Percentiles rank a stretch among this genome's conserved stretches.
phyloP scores from a whole-genome alignment of 2,797 vertebrate species.

The Natrix natrix region DNA sequence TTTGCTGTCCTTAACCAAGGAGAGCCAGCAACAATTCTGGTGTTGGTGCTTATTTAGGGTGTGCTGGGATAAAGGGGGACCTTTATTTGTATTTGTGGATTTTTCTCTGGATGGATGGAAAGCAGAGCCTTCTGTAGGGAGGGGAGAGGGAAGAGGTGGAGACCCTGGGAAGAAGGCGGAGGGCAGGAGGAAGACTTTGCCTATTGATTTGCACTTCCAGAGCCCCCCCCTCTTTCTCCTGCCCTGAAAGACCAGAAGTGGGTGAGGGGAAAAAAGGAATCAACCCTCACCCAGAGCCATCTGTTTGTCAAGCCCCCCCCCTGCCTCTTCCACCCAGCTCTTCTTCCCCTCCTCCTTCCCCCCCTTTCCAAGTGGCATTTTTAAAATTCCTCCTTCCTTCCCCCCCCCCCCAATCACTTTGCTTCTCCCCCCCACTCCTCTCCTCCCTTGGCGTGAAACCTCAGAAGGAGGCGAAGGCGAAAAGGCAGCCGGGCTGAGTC shows the following conservation, averaged over 20 bases:
- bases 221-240: too few species aligned
- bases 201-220: background rate
- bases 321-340: background rate
- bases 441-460: conserved; percentile 22
- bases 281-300: background rate
- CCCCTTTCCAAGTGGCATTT: background rate
- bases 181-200: background rate
- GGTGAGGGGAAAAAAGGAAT: background rate
- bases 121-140: too few species aligned
- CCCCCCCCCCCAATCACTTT: background rate
- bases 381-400: background rate
- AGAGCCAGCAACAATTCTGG: background rate
- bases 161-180: background rate
- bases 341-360: too few species aligned
- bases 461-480: conserved; percentile 37
- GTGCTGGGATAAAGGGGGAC: too few species aligned
- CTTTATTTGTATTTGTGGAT: background rate
- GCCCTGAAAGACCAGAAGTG: background rate
- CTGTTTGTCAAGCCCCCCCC: background rate
- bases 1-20: conserved; percentile 1
- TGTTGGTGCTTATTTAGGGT: background rate
- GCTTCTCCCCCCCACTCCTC: background rate
- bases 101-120: background rate
- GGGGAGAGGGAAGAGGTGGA: background rate
- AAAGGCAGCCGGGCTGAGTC: conserved; percentile 28